Conservation (phyloP, 2,888 invertebrate genomes). For the Phyto melanocephala region DNA sequence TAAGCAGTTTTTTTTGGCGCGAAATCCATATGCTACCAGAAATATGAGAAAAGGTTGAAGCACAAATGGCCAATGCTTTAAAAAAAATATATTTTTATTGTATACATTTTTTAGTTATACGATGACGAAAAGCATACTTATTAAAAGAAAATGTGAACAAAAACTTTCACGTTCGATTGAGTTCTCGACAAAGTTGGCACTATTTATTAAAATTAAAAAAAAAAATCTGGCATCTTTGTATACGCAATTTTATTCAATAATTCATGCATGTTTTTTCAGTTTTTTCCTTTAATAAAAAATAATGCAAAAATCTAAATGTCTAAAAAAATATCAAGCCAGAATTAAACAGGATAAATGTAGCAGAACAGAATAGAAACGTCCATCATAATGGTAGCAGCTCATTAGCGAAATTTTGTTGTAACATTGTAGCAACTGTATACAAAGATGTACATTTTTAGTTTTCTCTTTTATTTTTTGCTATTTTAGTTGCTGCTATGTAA, state of each 20-base stretch:
- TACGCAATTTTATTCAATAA: not conserved
- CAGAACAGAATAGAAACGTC: slow-evolving; percentile 45
- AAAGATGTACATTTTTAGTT: not conserved
- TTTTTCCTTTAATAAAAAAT: not conserved
- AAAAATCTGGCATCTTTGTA: not conserved
- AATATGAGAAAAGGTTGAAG: too few relatives aligned
- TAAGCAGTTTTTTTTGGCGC: too few relatives aligned
- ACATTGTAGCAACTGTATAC: slow-evolving; percentile 23
- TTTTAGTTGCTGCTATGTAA: slow-evolving; percentile 5
- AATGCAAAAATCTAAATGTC: too few relatives aligned
- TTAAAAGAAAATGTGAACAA: too few relatives aligned
- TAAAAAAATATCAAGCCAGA: not conserved
- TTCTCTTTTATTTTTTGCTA: not conserved
- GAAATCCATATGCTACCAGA: too few relatives aligned
- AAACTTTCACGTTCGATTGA: too few relatives aligned
- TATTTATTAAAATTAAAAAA: too few relatives aligned
- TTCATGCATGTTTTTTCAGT: not conserved
- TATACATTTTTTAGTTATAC: too few relatives aligned
- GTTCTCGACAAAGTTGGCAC: too few relatives aligned
- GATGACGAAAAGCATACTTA: too few relatives aligned
- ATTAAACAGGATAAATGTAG: not conserved
- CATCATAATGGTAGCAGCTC: slow-evolving; percentile 59
- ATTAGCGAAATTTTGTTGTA: slow-evolving; percentile 53
- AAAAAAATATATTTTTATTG: too few relatives aligned
- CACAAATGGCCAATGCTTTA: too few relatives aligned